These are phyloP conservation scores for Neoscelio sp. DNA, from an alignment of 2,888 invertebrate genomes.

Conservation along the genomic window DNA sequence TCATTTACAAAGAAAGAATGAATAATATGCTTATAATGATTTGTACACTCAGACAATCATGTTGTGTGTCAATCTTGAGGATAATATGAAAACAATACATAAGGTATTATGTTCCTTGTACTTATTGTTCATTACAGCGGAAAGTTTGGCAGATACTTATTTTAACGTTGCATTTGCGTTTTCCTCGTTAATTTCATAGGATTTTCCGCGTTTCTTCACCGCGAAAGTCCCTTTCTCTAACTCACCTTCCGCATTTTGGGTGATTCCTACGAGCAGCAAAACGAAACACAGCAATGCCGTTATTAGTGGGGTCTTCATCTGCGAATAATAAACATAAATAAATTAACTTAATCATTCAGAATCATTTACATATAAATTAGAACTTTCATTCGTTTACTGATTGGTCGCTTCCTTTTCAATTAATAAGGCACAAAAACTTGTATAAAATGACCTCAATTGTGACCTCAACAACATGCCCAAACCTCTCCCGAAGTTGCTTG, in stretches of 20 bases:
- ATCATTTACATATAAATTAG: too few relatives aligned
- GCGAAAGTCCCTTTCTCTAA: slow-evolving; percentile 65
- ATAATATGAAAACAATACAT: slow-evolving; percentile 2
- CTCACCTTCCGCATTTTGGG: slow-evolving; percentile 80
- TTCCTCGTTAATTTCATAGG: slow-evolving; percentile 56
- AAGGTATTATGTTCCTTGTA: slow-evolving; percentile 11
- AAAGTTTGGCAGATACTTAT: slow-evolving; percentile 44
- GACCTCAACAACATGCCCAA: too few relatives aligned
- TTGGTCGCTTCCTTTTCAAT: too few relatives aligned
- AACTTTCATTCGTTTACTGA: too few relatives aligned
- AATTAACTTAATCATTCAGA: slow-evolving; percentile 34
- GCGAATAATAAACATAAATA: slow-evolving; percentile 63
- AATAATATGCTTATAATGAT: too few relatives aligned
- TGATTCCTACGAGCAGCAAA: slow-evolving; percentile 74
- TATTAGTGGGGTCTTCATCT: slow-evolving; percentile 77
- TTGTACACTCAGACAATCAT: too few relatives aligned
- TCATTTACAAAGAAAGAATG: too few relatives aligned
- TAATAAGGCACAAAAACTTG: too few relatives aligned
- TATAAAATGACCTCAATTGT: too few relatives aligned
- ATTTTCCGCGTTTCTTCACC: slow-evolving; percentile 67
- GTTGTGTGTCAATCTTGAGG: neutral
- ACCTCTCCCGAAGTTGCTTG: too few relatives aligned
- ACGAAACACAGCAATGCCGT: slow-evolving; percentile 76
- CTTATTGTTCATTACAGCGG: slow-evolving; percentile 42
- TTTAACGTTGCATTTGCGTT: slow-evolving; percentile 21